Conservation (phyloP, 1,140 invertebrate genomes). For the Carcinoscorpius rotundicauda region DNA sequence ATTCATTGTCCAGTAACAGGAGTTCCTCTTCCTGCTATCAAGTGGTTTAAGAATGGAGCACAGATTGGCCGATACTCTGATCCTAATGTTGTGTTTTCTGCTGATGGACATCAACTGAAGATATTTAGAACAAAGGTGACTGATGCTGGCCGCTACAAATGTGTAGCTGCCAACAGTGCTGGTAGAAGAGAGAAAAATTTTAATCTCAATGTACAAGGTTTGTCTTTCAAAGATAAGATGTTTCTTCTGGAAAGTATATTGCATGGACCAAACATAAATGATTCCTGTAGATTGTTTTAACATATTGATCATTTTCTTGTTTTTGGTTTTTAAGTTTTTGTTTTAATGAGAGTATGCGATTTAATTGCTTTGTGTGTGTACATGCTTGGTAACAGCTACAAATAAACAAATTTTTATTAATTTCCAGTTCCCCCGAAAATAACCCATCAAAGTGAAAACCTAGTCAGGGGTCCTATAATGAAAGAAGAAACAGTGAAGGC, state of each 20-base stretch:
- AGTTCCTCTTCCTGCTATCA: slow-evolving; percentile 10
- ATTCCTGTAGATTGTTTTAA: slow-evolving; percentile 1
- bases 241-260: slow-evolving; percentile 10
- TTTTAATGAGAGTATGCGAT: too few relatives aligned
- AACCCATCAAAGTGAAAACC: too few relatives aligned
- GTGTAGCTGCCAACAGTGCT: slow-evolving; percentile 39
- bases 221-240: too few relatives aligned
- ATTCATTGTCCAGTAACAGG: slow-evolving; percentile 10
- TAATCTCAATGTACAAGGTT: slow-evolving; percentile 30
- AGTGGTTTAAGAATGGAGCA: slow-evolving; percentile 17
- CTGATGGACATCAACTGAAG: slow-evolving; percentile 12
- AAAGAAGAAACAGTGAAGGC: too few relatives aligned
- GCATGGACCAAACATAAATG: slow-evolving; percentile 13
- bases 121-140: slow-evolving; percentile 9
- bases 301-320: too few relatives aligned
- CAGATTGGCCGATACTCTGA: neutral
- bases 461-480: too few relatives aligned
- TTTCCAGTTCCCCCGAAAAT: too few relatives aligned
- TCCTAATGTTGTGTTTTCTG: slow-evolving; percentile 3
- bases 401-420: too few relatives aligned
- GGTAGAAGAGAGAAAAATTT: slow-evolving; percentile 51
- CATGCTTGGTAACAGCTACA: too few relatives aligned
- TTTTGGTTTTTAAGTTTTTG: too few relatives aligned
- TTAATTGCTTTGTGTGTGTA: too few relatives aligned
- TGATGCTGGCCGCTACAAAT: slow-evolving; percentile 16